Percentiles rank a stretch among this genome's conserved stretches.
phyloP scores from a whole-genome alignment of 2,888 invertebrate species.

The Portevinia maculata region DNA sequence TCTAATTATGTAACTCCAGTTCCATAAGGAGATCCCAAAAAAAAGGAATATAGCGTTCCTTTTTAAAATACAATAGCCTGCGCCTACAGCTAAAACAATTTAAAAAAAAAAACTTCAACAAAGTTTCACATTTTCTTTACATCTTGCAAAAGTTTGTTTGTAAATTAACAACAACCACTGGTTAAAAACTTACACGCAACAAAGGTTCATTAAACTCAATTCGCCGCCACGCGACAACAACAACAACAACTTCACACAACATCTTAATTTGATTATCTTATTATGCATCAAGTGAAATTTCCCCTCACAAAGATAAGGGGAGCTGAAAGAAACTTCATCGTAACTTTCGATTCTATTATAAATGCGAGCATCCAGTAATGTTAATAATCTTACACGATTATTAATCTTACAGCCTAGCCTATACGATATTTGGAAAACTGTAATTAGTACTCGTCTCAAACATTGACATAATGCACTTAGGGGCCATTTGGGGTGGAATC shows the following conservation, averaged over 20 bases:
- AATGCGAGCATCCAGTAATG: slow-evolving; percentile 32
- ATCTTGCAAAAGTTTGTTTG: neutral
- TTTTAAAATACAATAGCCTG: too few species aligned
- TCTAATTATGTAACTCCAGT: too few species aligned
- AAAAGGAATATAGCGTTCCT: too few species aligned
- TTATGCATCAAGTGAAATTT: slow-evolving; percentile 45
- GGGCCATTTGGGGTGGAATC: slow-evolving; percentile 25
- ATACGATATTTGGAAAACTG: neutral
- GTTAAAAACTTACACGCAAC: slow-evolving; percentile 17
- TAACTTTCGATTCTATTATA: slow-evolving; percentile 63
- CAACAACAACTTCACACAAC: neutral
- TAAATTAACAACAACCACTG: slow-evolving; percentile 5
- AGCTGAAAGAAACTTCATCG: slow-evolving; percentile 8
- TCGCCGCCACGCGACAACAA: neutral
- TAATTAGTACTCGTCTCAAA: slow-evolving; percentile 1
- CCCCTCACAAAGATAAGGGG: slow-evolving; percentile 1
- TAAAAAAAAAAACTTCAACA: too few species aligned
- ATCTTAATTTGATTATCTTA: slow-evolving; percentile 32
- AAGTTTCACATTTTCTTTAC: slow-evolving; percentile 12
- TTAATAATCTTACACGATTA: too few species aligned
- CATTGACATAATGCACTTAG: slow-evolving; percentile 59
- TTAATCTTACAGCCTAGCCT: neutral
- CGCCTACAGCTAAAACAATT: too few species aligned
- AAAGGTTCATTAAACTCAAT: slow-evolving; percentile 41
- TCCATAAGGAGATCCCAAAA: too few species aligned